Evolutionary conservation across 2,888 invertebrate species (phyloP), one percentile per base, ranked within the genome.

Genomic region (Nomada lathburiana): DNA sequence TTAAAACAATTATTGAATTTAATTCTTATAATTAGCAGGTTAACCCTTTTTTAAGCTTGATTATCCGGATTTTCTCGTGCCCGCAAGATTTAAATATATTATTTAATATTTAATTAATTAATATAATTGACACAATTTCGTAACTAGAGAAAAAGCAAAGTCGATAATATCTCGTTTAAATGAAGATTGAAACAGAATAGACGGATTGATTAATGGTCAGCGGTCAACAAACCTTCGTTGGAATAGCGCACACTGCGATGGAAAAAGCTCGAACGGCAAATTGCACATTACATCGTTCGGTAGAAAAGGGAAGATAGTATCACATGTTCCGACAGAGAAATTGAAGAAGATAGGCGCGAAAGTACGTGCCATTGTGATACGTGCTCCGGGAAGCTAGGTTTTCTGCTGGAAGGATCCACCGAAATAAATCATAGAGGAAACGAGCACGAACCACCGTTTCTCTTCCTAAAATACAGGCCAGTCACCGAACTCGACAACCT

Each of bases 321-420:
- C 63, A 18, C 55, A 47, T 23, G 55, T 71, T 23, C 50, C 60
- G 9, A 50, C 23, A 23, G 63, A 73, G 20, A 65, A 73, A 73
- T 73, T 73, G 73, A 57, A 73, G 73, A 73, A 47, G 65, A 65
- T 75, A 68, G 74, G 74, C 64, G 47, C 44, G 73, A 64, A 65
- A 47, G 44, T 73, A 65, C 73, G 65, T 64, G 73, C 47, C 44
- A 47, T 73, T 73, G 65, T 29, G 73, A 73, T 65, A 73, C 73
- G 73, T 64, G 73, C 55, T 29, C 44, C 3, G 10, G 13, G 23
- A 57, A 65, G 47, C 13, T 26, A 47, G 65, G 16, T 47, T 55
- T 20, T 20, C 26, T 26, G 2, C 16, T 36, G 20, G 2, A 47
- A 65, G 29, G 55, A 57, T 64, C 1, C 44, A 18, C 44, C 13